Evolutionary conservation across 2,888 invertebrate genomes (phyloP), one percentile per base, ranked within the genome.

Genomic region (Pomacea canaliculata): DNA sequence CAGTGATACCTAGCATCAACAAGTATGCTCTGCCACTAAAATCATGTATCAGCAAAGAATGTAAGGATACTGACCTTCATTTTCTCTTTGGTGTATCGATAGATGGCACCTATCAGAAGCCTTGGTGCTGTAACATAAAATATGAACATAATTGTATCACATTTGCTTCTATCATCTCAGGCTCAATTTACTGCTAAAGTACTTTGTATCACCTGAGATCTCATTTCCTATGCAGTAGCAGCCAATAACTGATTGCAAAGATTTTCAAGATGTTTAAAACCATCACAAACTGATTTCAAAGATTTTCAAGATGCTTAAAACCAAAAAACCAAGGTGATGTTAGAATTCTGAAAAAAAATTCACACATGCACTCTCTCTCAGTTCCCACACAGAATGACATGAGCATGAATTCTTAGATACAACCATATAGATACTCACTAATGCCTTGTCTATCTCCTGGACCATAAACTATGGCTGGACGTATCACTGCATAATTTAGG

Each of bases 381-480:
- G 62, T 16, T 9, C 48, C 66, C 1, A 49, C 19, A 73, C 62
- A 73, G 10, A 73, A 5, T 3, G 5, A 37, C 37, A 37, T 37
- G 3, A 37, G 37, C 37, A 37, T 3, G 37, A 5, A 37, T 37
- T 16, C 48, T 13, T 48, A 18, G 60, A 62, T n/a, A 65, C 59
- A 65, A 1, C 46, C n/a, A 16, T 1, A 67, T 7, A 19, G 46
- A 68, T 23, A 92, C 94, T 93, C 89, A 96, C 96, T 95, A 78
- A 97, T 91, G 81, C 96, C 96, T 86, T 93, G 93, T 87, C 94
- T 93, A 91, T 97, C 97, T 0, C 96, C 96, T 60, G 93, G 90
- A 18, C 97, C 97, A 90, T 97, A 97, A 0, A 97, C 95, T 77
- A 96, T 93, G 10, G 95, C 96, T 23, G 97, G 94, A 83, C 97